Evolutionary conservation across 2,797 vertebrate species (phyloP).

Genomic region (Gila robusta): DNA sequence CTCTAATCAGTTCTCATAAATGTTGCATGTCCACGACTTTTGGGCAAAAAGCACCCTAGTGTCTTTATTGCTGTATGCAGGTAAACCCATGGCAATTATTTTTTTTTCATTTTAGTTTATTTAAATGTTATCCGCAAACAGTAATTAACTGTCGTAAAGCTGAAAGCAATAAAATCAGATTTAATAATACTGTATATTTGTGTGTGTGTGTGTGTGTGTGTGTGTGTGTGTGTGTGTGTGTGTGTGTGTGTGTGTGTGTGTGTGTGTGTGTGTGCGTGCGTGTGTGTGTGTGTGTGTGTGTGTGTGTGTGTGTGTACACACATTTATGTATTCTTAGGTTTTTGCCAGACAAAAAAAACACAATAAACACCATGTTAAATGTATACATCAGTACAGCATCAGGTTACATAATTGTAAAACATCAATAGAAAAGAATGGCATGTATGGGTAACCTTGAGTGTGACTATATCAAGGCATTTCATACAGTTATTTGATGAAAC

Average conservation of each 20-base stretch:
- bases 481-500: not conserved
- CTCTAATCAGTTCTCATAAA: not conserved
- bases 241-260: too few relatives aligned
- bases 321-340: not conserved
- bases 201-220: too few relatives aligned
- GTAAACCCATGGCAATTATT: not conserved
- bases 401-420: not conserved
- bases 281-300: too few relatives aligned
- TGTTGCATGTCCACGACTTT: not conserved
- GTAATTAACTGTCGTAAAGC: not conserved
- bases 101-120: not conserved
- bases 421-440: not conserved
- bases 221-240: too few relatives aligned
- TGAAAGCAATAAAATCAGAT: not conserved
- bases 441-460: constrained; percentile 46
- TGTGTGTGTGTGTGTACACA: too few relatives aligned
- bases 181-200: not conserved
- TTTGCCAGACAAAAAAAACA: not conserved
- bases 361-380: too few relatives aligned
- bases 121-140: not conserved
- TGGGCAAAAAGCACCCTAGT: not conserved
- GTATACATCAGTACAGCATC: not conserved
- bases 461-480: constrained; percentile 26
- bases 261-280: too few relatives aligned
- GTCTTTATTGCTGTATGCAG: not conserved